Evolutionary conservation across 2,888 invertebrate species (phyloP).

Genomic region (Tromatobia lineatoria): DNA sequence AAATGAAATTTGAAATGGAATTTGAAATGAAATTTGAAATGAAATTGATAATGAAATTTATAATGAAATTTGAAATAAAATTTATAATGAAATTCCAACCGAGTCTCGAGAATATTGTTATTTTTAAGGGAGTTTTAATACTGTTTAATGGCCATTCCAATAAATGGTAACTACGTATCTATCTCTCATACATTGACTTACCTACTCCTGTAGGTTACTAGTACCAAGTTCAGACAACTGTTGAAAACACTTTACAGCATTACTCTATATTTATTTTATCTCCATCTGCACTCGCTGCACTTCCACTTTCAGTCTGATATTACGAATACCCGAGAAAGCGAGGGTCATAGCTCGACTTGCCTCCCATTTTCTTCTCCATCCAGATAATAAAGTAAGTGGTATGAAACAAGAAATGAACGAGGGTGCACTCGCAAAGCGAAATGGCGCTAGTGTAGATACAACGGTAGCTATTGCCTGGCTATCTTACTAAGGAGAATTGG

Average conservation of each 20-base stretch:
- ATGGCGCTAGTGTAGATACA: conserved; percentile 21
- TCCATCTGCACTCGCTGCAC: not conserved
- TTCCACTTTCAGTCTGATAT: not conserved
- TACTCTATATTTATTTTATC: conserved; percentile 13
- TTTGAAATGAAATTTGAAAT: no score
- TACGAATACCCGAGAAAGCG: conserved; percentile 8
- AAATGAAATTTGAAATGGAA: no score
- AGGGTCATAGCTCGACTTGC: not conserved
- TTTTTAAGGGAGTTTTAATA: not conserved
- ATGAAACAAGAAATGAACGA: conserved; percentile 20
- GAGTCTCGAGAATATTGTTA: no score
- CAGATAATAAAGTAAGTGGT: conserved; percentile 32
- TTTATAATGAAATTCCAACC: no score
- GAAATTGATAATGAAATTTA: no score
- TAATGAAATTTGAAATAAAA: no score
- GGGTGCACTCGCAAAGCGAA: conserved; percentile 18
- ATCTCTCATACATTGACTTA: not conserved
- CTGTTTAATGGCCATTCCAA: not conserved
- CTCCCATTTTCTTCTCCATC: conserved; percentile 23
- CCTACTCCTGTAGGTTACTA: not conserved
- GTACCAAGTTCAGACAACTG: not conserved
- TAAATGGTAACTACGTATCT: not conserved
- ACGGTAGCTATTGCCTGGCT: not conserved
- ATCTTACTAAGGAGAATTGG: conserved; percentile 9
- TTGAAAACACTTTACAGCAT: conserved; percentile 10